These are phyloP conservation scores for Pachydiplax longipennis DNA, from an alignment of 2,888 invertebrate species.

Conservation along the genomic window DNA sequence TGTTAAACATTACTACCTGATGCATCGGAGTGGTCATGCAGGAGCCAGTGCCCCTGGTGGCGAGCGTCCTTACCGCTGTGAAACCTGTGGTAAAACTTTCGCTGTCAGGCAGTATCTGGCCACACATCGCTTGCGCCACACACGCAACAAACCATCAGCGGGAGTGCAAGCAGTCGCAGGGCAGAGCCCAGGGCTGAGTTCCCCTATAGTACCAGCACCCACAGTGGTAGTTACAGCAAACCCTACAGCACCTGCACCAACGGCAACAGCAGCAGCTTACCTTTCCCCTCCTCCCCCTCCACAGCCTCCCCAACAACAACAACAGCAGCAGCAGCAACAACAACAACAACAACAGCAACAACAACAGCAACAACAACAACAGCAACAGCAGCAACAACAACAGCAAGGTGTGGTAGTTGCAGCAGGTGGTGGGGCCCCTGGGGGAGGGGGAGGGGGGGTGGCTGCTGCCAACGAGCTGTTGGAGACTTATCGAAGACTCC, in stretches of 20 bases:
- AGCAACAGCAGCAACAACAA: constrained; percentile 52
- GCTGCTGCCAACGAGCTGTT: constrained; percentile 42
- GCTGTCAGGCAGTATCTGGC: constrained; percentile 47
- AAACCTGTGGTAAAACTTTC: constrained; percentile 47
- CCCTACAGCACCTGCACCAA: constrained; percentile 31
- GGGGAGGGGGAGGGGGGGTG: constrained; percentile 19
- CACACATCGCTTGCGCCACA: constrained; percentile 46
- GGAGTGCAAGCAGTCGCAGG: constrained; percentile 25
- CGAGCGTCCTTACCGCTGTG: constrained; percentile 46
- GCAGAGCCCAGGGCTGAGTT: constrained; percentile 29
- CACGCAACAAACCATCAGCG: constrained; percentile 45
- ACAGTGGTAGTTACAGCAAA: constrained; percentile 25
- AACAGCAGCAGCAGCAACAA: constrained; percentile 51
- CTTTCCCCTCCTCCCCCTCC: constrained; percentile 55
- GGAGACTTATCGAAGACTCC: constrained; percentile 45
- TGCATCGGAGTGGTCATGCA: constrained; percentile 62
- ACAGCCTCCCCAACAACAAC: constrained; percentile 52
- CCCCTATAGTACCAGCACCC: constrained; percentile 15
- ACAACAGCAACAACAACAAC: constrained; percentile 58
- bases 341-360: constrained; percentile 53
- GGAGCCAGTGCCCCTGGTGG: constrained; percentile 50
- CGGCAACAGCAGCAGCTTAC: constrained; percentile 53
- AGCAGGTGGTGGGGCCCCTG: neutral
- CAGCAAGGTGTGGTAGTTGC: constrained; percentile 33
- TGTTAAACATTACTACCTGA: constrained; percentile 71